These are phyloP conservation scores for Callaeas wilsoni DNA, from an alignment of 2,113 vertebrate genomes.

Conservation along the genomic window DNA sequence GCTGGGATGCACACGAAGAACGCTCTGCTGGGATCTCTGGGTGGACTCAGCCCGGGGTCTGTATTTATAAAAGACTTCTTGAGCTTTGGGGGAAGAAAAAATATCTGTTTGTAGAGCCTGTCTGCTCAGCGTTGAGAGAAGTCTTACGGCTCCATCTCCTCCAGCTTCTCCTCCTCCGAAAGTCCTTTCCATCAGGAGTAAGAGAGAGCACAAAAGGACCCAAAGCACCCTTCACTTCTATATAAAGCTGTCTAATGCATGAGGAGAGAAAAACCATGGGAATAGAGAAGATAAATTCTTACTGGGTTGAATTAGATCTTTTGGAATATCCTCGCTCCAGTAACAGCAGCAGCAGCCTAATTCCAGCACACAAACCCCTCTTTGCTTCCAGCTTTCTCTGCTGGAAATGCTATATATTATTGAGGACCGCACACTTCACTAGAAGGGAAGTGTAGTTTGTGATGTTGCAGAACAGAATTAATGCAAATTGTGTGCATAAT, in stretches of 20 bases:
- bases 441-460: slow-evolving; percentile 37
- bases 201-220: neutral
- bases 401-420: slow-evolving; percentile 32
- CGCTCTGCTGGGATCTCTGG: neutral
- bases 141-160: neutral
- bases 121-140: neutral
- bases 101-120: neutral
- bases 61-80: neutral
- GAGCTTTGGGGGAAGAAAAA: neutral
- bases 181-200: neutral
- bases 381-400: slow-evolving; percentile 28
- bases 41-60: neutral
- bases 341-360: neutral
- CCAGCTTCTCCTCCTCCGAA: neutral
- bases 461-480: slow-evolving; percentile 45
- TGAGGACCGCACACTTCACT: slow-evolving; percentile 40
- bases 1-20: neutral
- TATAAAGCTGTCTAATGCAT: neutral
- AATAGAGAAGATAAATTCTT: neutral
- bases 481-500: slow-evolving; percentile 51
- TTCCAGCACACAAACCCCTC: neutral
- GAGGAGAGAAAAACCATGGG: neutral
- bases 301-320: neutral
- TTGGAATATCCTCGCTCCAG: neutral
- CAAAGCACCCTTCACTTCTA: neutral